Conservation (phyloP, 1,140 invertebrate genomes). For the Trinorchestia longiramus region DNA sequence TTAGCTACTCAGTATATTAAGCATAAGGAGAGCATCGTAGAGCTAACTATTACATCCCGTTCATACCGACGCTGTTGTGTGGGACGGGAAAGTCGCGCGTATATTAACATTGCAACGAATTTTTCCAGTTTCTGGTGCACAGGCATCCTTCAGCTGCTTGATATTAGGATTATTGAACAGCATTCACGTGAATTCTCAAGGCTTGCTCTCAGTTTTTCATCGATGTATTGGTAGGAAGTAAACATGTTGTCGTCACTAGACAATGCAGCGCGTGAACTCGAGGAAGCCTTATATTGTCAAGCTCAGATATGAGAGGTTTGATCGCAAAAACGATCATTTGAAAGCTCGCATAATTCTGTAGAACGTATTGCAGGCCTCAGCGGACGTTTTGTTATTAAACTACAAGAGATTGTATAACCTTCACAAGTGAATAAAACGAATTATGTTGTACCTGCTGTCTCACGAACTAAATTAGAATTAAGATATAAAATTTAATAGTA, state of each 20-base stretch:
- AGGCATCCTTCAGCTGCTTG: not conserved
- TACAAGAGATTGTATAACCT: not conserved
- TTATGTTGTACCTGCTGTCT: not conserved
- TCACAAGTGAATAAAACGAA: not conserved
- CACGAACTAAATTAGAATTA: no score
- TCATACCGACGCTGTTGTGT: not conserved
- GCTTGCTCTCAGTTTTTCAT: slow-evolving; percentile 7
- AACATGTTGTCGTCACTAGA: slow-evolving; percentile 44
- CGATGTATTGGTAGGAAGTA: not conserved
- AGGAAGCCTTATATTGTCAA: slow-evolving; percentile 24
- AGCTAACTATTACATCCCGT: not conserved
- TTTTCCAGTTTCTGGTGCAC: not conserved
- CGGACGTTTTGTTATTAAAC: not conserved
- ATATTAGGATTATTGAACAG: not conserved
- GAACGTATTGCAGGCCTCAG: not conserved
- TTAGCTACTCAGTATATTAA: not conserved
- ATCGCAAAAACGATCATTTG: not conserved
- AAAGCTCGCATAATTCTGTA: not conserved
- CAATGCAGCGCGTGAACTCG: not conserved
- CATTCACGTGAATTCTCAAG: not conserved
- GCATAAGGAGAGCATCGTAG: not conserved
- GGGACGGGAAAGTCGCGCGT: not conserved
- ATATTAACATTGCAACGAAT: not conserved
- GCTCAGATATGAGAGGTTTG: not conserved
- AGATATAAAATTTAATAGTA: no score